These are phyloP conservation scores for Heliconius congener DNA, from an alignment of 1,140 invertebrate species.

Conservation along the genomic window DNA sequence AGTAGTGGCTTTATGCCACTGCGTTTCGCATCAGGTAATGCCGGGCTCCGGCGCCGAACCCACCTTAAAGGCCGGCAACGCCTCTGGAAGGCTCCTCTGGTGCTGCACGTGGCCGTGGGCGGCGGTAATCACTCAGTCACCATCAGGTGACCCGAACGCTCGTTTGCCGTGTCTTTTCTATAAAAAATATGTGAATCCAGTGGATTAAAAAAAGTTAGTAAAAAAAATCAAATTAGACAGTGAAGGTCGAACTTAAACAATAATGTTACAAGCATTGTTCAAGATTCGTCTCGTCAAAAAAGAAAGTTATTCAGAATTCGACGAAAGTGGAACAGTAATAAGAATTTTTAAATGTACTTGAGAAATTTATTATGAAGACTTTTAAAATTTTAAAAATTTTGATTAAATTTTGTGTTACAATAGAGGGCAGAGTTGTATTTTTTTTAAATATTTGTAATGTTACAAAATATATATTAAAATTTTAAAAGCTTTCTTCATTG, in stretches of 20 bases:
- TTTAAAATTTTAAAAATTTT: background rate
- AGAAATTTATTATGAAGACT: constrained; percentile 9
- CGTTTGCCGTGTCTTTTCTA: too few relatives aligned
- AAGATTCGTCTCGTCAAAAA: background rate
- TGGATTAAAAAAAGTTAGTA: background rate
- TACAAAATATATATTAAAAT: background rate
- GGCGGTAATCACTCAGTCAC: too few relatives aligned
- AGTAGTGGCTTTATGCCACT: too few relatives aligned
- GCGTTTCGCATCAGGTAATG: too few relatives aligned
- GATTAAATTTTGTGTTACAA: background rate
- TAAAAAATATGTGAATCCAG: too few relatives aligned
- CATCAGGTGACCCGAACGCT: too few relatives aligned
- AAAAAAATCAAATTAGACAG: background rate
- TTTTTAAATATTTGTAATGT: background rate
- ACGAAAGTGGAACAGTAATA: constrained; percentile 10
- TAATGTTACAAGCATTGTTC: background rate
- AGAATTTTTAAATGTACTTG: constrained; percentile 8
- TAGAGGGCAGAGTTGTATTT: background rate
- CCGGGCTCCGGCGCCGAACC: too few relatives aligned
- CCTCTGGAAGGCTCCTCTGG: too few relatives aligned
- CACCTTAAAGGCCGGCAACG: too few relatives aligned
- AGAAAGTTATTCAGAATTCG: background rate
- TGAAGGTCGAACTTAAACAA: constrained; percentile 1
- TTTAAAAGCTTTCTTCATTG: too few relatives aligned
- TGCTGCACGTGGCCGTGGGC: too few relatives aligned